Evolutionary conservation across 2,113 vertebrate species (phyloP).

Genomic region (Myotis yumanensis): DNA sequence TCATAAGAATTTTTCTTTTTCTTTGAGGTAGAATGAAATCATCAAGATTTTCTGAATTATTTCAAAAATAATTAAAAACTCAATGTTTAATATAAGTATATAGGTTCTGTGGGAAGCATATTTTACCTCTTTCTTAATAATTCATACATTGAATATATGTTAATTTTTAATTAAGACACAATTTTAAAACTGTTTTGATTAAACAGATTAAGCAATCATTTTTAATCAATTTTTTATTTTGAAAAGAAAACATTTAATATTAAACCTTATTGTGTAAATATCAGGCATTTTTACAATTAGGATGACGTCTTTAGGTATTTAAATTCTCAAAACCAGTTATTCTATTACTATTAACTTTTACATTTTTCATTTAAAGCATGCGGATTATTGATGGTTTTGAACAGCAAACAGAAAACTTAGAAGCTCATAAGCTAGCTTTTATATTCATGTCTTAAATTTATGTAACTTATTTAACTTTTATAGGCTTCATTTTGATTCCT

Average conservation of each 20-base stretch:
- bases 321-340: fast-evolving
- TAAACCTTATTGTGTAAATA: conserved; percentile 24
- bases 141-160: background rate
- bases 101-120: background rate
- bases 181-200: conserved; percentile 16
- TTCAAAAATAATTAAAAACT: background rate
- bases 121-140: conserved; percentile 1
- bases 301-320: fast-evolving
- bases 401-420: conserved; percentile 10
- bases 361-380: conserved; percentile 13
- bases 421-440: background rate
- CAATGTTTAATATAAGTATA: background rate
- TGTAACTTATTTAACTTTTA: conserved; percentile 46
- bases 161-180: background rate
- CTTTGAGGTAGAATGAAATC: background rate
- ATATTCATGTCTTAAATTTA: conserved; percentile 17
- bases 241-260: conserved; percentile 10
- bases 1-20: background rate
- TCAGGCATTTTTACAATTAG: background rate
- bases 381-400: background rate
- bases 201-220: background rate
- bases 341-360: background rate
- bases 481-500: conserved; percentile 39
- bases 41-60: conserved; percentile 16
- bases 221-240: background rate